Evolutionary conservation across 2,113 vertebrate species (phyloP), one percentile per base, ranked within the genome.

Genomic region (Elephas maximus): DNA sequence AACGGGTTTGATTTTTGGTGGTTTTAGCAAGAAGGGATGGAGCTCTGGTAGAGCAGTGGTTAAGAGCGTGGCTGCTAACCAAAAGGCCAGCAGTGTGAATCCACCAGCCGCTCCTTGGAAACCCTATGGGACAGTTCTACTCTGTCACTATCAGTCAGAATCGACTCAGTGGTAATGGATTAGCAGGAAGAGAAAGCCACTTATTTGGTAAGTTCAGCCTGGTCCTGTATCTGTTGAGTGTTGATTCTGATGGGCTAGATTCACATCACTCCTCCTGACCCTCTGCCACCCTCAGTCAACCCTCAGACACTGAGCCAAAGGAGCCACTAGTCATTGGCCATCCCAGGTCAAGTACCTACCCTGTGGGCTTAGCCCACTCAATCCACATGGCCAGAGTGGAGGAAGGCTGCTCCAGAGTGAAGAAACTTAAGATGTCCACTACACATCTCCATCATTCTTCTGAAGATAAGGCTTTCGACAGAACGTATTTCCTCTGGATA

Each of bases 381-480:
- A 28, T 41, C 20, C 24, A 18, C 44, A 10, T 0, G 2, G 67
- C 62, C 41, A 45, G 21, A 37, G 53, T 6, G 12, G 33, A 37
- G 17, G 4, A 21, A 20, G 24, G 84, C 41, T 69, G 30, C 79
- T 80, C 23, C 1, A 0, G 8, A 6, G 62, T 57, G 30, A 5
- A 3, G 23, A 71, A 28, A 18, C 28, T 45, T 28, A 14, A 51
- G 51, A 24, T 10, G 6, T 28, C 33, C 18, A 0, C 8, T 3
- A 0, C 14, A 12, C 2, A 10, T 33, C 14, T n/a, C 62, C 33
- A 14, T 18, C 14, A 0, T 60, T 51, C 5, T 14, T 60, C 18
- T 11, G 41, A 37, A 20, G 18, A 1, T 6, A 45, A 28, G 28
- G 24, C 80, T 80, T 77, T 30, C 44, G 60, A 0, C 5, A 0